A percentile compares a stretch with the other conserved stretches of the same genome.
Evolutionary conservation across 2,888 invertebrate species (phyloP).

Genomic region (Escarpia spicata): DNA sequence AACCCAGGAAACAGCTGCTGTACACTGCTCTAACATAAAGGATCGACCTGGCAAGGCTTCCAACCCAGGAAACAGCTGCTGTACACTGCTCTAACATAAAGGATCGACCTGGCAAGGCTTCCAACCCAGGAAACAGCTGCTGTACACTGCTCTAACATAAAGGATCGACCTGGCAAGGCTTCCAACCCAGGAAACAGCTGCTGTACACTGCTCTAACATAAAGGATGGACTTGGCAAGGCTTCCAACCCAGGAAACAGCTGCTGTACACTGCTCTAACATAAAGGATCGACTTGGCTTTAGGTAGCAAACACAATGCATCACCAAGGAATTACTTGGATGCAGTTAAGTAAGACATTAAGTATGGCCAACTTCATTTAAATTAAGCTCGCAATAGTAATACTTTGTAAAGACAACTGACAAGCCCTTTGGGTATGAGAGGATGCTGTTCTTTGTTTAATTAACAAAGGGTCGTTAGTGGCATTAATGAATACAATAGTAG

Average conservation of each 20-base stretch:
- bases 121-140: conserved; percentile 1
- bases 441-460: not conserved
- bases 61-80: not conserved
- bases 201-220: too few species aligned
- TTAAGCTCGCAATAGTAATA: not conserved
- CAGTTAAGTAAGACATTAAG: not conserved
- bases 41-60: not conserved
- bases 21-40: too few species aligned
- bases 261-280: not conserved
- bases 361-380: not conserved
- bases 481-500: not conserved
- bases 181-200: not conserved
- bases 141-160: too few species aligned
- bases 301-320: not conserved
- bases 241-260: not conserved
- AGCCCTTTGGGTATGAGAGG: not conserved
- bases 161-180: not conserved
- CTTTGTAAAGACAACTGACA: not conserved
- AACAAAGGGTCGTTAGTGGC: not conserved
- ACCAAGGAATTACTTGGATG: not conserved
- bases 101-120: not conserved
- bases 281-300: not conserved
- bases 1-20: conserved; percentile 2
- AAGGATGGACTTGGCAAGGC: not conserved
- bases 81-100: too few species aligned